Percentiles rank a stretch among this genome's conserved stretches.
These are phyloP conservation scores for Danionella cerebrum DNA, from an alignment of 2,113 vertebrate genomes.

Conservation along the genomic window DNA sequence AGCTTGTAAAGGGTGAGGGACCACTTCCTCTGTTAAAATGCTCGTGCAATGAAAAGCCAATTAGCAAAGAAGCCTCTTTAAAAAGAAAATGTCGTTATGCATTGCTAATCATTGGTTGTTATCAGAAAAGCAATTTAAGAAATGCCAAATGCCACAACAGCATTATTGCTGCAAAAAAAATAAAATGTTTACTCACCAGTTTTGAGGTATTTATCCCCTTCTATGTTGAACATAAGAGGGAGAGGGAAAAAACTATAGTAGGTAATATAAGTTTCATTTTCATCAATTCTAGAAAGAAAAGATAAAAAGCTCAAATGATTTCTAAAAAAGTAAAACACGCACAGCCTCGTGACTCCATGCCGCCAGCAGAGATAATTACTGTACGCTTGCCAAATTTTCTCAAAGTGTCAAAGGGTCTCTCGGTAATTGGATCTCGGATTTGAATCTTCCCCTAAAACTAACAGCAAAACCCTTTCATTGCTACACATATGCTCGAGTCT, in stretches of 20 bases:
- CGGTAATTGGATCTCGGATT: conserved; percentile 22
- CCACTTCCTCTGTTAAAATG: background rate
- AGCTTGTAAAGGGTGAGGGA: conserved; percentile 2
- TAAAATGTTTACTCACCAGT: no score
- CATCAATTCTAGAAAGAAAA: background rate
- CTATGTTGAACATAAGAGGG: no score
- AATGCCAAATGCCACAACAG: conserved; percentile 26
- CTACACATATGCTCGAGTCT: background rate
- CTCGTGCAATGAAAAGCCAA: background rate
- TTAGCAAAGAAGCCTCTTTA: conserved; percentile 8
- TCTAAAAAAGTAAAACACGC: no score
- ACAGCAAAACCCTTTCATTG: background rate
- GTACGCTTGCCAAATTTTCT: background rate
- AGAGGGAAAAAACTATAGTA: no score
- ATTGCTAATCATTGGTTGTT: conserved; percentile 27
- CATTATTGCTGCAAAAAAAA: no score
- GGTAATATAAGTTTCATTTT: background rate
- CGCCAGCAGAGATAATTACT: conserved; percentile 15
- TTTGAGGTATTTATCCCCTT: no score
- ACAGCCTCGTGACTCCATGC: background rate
- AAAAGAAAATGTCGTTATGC: conserved; percentile 2
- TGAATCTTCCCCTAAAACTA: background rate
- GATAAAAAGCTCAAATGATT: no score
- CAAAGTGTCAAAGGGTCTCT: conserved; percentile 23
- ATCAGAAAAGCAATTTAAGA: conserved; percentile 21